These are phyloP conservation scores for Drosophila obscura DNA, from an alignment of 1,140 invertebrate species.

Conservation along the genomic window DNA sequence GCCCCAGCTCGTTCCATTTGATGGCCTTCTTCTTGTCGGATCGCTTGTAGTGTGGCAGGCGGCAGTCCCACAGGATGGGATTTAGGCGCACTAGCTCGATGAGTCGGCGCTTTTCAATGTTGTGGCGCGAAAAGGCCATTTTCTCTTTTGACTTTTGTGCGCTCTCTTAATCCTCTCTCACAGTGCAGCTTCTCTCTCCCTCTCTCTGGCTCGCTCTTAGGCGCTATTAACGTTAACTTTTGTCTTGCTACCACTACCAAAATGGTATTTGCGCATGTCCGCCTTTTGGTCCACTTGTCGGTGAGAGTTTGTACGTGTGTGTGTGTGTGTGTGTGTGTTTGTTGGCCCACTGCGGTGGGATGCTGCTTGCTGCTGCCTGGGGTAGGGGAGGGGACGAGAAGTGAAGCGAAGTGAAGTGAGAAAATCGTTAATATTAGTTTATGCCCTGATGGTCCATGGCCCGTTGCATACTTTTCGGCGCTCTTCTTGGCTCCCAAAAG, in stretches of 20 bases:
- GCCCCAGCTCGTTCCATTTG: constrained; percentile 80
- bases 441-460: constrained; percentile 18
- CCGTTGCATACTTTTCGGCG: constrained; percentile 47
- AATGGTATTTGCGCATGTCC: constrained; percentile 66
- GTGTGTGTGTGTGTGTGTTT: constrained; percentile 17
- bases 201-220: constrained; percentile 28
- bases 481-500: constrained; percentile 6
- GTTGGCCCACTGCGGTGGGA: constrained; percentile 31
- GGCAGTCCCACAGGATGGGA: constrained; percentile 80
- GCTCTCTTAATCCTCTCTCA: background rate
- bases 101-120: constrained; percentile 81
- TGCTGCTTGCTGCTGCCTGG: constrained; percentile 23
- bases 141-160: background rate
- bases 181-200: constrained; percentile 6
- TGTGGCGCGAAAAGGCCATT: constrained; percentile 79
- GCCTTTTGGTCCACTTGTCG: constrained; percentile 1
- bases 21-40: constrained; percentile 81
- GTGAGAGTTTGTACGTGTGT: constrained; percentile 10
- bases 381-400: constrained; percentile 4
- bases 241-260: constrained; percentile 62
- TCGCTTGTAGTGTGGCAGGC: constrained; percentile 78
- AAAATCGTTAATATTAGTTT: constrained; percentile 74
- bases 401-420: constrained; percentile 46
- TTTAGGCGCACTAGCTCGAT: constrained; percentile 79
- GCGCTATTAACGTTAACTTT: constrained; percentile 11